Evolutionary conservation across 2,113 vertebrate genomes (phyloP), one percentile per base, ranked within the genome.

Genomic region (Gambusia holbrooki): DNA sequence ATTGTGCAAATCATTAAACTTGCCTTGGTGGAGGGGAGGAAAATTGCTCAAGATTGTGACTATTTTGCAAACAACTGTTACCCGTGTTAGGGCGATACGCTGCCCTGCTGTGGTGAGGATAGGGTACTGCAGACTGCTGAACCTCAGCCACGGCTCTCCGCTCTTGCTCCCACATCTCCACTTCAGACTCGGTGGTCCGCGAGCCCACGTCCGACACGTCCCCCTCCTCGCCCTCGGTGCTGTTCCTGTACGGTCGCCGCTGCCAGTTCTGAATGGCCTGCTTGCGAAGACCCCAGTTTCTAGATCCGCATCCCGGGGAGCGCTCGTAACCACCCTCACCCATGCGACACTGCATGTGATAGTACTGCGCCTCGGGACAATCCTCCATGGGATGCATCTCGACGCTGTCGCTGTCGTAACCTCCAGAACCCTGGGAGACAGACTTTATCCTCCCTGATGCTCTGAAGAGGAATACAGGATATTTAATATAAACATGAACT

Each of bases 201-300:
- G 98, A 99, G 10, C 96, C 98, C 84, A 96, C 96, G 1, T 99
- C 98, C 0, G 98, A 99, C 69, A 98, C 89, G 1, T 99, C 98
- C 0, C 97, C 98, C 75, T 99, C 98, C 82, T 99, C 97, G 0
- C 97, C 98, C 74, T 99, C 98, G 0, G 96, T 98, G 95, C 98
- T 99, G 95, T 98, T 97, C 76, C 96, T 94, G 88, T 98, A 97
- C 0, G 98, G 98, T 72, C 97, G 93, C 35, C 97, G 96, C 88
- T 99, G 97, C 97, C 97, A 99, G 93, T 99, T 99, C 81, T 99
- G 97, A 88, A 99, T 98, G 69, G 98, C 98, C 88, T 98, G 98
- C 35, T 98, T 95, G 19, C 97, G 95, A 30, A 99, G 96, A 28
- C 96, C 97, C 62, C 97, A 97, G 84, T 95, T 96, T 19, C 96